Base-by-base conservation (phyloP, 2,113 vertebrate genomes). In the Channa argus region DNA sequence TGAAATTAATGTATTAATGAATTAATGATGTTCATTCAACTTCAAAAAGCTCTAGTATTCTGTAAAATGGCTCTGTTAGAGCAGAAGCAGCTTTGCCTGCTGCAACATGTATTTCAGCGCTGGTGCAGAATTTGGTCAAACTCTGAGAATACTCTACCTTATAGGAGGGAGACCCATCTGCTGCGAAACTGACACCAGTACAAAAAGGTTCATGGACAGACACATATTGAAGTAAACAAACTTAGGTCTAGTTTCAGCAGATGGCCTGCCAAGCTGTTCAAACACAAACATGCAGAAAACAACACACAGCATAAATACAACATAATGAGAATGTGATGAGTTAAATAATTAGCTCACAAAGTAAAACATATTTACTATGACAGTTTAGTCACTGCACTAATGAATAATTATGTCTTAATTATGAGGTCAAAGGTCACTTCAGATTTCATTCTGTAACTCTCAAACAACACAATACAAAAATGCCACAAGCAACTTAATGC, bases 391-490 rank as follows among this genome's bases (percentile, higher is more conserved):
- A n/a, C 6, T 13, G 9, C 2, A 6, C 6, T 15, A 6, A 12
- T 11, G 11, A 59, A 9, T 47, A 9, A 72, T 24, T 24, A n/a
- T n/a, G 24, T 24, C 24, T 24, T 24, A 24, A 24, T 24, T 24
- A 24, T 24, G 59, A 67, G 71, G 77, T 76, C 51, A 81, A 66
- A 64, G 65, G 56, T 80, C 67, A 82, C 6, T 13, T 13, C 10
- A 37, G 5, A 47, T 10, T 9, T 59, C 15, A 54, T 63, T 60
- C n/a, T 64, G 8, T 9, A 13, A 64, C 4, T 14, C 24, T 71
- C 1, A 41, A 61, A 14, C 5, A 7, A 41, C 39, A 41, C 6
- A 5, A 41, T 24, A 24, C 24, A 24, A 24, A 24, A 24, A 24
- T 24, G 24, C 24, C 24, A 24, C 24, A 24, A 24, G 24, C 24